Conservation (phyloP, 2,113 vertebrate genomes). For the Antechinus flavipes region DNA sequence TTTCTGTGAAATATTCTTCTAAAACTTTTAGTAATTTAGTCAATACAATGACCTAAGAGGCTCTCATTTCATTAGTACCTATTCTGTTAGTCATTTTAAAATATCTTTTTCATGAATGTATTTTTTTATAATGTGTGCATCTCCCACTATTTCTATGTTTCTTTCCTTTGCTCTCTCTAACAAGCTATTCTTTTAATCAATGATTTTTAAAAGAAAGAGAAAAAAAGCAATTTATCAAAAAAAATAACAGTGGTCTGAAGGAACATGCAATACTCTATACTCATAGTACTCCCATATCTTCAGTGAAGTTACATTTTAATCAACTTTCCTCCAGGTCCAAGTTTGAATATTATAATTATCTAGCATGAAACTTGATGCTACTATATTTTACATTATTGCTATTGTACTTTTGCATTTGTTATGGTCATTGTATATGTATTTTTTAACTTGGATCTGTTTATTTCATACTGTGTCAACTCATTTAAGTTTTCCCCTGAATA, state of each 20-base stretch:
- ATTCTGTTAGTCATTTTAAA: not conserved
- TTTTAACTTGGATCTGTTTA: not conserved
- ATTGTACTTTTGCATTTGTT: not conserved
- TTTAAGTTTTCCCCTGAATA: not conserved
- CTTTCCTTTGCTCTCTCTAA: not conserved
- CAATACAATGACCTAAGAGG: not conserved
- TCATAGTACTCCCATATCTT: not conserved
- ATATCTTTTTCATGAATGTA: not conserved
- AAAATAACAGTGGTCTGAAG: not conserved
- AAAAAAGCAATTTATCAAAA: not conserved
- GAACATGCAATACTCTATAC: not conserved
- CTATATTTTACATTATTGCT: not conserved
- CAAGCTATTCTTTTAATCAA: not conserved
- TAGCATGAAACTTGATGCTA: not conserved
- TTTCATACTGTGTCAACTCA: not conserved
- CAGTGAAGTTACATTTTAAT: not conserved
- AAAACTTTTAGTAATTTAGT: not conserved
- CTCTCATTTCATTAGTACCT: not conserved
- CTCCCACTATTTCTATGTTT: not conserved
- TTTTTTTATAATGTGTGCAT: not conserved
- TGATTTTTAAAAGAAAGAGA: not conserved
- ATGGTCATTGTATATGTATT: not conserved
- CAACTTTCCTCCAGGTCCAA: not conserved
- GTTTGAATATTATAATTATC: not conserved
- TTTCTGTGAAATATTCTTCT: not conserved